Base-by-base conservation (phyloP, 2,888 invertebrate genomes). In the Adelognathus sp. region DNA sequence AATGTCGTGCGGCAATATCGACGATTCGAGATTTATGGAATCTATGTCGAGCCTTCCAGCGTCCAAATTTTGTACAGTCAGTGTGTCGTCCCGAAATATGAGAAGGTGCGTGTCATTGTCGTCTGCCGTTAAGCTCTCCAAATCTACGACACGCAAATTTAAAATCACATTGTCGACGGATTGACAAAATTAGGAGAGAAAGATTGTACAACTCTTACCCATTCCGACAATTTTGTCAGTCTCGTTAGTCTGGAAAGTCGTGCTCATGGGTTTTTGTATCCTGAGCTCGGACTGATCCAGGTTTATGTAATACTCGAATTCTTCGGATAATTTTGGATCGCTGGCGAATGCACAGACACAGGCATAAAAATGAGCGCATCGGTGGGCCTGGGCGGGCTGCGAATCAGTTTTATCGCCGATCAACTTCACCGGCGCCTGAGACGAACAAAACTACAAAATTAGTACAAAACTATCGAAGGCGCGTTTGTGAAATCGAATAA, bases 301-400 rank as follows among this genome's bases (percentile, higher is more conserved):
- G 81, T 92, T 93, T 36, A 94, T 92, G 83, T 93, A 94, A 86
- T 92, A 92, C 46, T 92, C 91, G 90, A 95, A 95, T 87, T 95
- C 95, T 82, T 93, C 93, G 4, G 92, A 88, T 73, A 94, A 92
- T 86, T 93, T 93, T 9, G 93, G 91, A 89, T 95, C 94, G 87
- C 95, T 94, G 27, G 94, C 94, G 90, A 96, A 94, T 46, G 95
- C 95, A 90, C 95, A 94, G 54, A 95, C 92, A 86, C 95, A 95
- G 6, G 95, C 94, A 89, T 95, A 95, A 90, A 94, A 95, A 90
- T 96, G 96, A 46, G 95, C 92, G 90, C 96, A 96, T 83, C 93
- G 92, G 80, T 90, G 91, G n/a, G 67, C 79, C n/a, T 84, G 86
- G 4, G 63, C 77, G 0, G 81, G 64, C 16, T 83, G 85, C 11